Evolutionary conservation across 2,113 vertebrate genomes (phyloP).

Genomic region (Cathartes aura): DNA sequence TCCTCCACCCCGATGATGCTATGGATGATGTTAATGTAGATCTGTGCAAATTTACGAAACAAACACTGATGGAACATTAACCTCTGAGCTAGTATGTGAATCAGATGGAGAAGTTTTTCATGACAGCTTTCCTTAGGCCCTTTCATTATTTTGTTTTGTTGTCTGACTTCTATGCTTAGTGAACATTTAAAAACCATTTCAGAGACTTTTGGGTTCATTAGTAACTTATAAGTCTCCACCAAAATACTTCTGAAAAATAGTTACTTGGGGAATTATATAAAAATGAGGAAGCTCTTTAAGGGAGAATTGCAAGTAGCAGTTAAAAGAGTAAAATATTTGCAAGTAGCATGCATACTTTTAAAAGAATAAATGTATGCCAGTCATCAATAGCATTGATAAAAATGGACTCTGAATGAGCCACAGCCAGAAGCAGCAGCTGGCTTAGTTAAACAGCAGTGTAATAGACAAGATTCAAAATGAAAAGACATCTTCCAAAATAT

Average conservation of each 20-base stretch:
- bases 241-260: background rate
- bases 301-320: background rate
- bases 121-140: background rate
- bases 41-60: background rate
- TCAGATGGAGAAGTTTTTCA: background rate
- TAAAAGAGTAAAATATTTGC: background rate
- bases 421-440: background rate
- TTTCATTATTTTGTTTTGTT: background rate
- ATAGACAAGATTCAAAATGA: background rate
- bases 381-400: background rate
- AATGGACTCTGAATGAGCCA: background rate
- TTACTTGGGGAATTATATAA: background rate
- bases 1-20: rapidly evolving
- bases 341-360: background rate
- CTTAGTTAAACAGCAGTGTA: background rate
- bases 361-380: background rate
- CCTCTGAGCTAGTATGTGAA: background rate
- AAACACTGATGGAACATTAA: background rate
- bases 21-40: background rate
- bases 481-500: background rate
- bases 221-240: background rate
- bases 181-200: background rate
- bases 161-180: background rate
- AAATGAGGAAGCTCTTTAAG: background rate
- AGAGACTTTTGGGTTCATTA: background rate